These are phyloP conservation scores for Lathronympha strigana DNA, from an alignment of 2,888 invertebrate species.

Conservation along the genomic window DNA sequence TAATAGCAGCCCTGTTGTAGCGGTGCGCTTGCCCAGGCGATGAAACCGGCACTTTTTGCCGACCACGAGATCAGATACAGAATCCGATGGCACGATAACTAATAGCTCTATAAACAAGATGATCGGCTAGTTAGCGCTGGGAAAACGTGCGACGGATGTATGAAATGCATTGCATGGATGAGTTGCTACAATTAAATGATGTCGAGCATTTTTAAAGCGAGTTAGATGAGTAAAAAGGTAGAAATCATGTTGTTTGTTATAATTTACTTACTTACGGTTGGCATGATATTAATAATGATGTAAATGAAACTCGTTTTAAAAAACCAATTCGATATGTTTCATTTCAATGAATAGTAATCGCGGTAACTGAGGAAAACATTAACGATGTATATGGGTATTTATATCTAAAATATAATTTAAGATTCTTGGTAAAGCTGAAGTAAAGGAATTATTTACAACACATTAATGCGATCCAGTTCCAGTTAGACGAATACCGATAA, in stretches of 20 bases:
- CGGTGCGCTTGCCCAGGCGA: slow-evolving; percentile 54
- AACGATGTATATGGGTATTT: too few relatives aligned
- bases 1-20: slow-evolving; percentile 22
- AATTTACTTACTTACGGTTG: not conserved
- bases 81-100: slow-evolving; percentile 72
- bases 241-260: slow-evolving; percentile 7
- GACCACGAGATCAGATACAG: slow-evolving; percentile 65
- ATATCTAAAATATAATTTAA: too few relatives aligned
- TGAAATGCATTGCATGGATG: slow-evolving; percentile 48
- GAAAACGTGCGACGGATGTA: slow-evolving; percentile 59
- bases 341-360: too few relatives aligned
- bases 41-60: slow-evolving; percentile 77
- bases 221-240: slow-evolving; percentile 9
- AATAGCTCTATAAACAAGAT: slow-evolving; percentile 82
- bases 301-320: not conserved
- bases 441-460: not conserved
- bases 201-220: slow-evolving; percentile 20
- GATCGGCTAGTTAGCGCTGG: slow-evolving; percentile 74
- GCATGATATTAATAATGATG: not conserved
- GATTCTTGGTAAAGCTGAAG: too few relatives aligned
- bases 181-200: slow-evolving; percentile 37
- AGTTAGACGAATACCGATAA: not conserved
- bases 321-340: too few relatives aligned
- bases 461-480: not conserved
- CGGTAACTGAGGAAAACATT: too few relatives aligned